These are phyloP conservation scores for Vesta saturnalis DNA, from an alignment of 2,888 invertebrate genomes.

Conservation along the genomic window DNA sequence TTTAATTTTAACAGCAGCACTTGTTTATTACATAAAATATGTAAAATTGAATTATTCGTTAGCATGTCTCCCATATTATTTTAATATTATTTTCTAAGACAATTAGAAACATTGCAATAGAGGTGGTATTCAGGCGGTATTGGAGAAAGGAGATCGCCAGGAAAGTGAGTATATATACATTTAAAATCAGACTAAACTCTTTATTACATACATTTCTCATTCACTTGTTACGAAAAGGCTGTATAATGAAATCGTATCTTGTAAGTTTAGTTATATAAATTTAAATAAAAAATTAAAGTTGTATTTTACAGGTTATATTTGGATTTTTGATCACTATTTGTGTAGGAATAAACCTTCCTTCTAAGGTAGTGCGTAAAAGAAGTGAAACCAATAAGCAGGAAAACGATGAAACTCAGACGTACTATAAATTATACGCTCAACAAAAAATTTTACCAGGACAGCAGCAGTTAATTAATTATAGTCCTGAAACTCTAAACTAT, in stretches of 20 bases:
- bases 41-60: too few relatives aligned
- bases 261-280: slow-evolving; percentile 50
- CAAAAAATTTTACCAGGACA: slow-evolving; percentile 25
- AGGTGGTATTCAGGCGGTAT: slow-evolving; percentile 43
- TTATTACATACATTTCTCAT: slow-evolving; percentile 50
- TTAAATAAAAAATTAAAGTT: not conserved
- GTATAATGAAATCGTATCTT: slow-evolving; percentile 53
- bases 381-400: slow-evolving; percentile 34
- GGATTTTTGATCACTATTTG: slow-evolving; percentile 6
- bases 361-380: slow-evolving; percentile 13
- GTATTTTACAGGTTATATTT: slow-evolving; percentile 9
- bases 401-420: slow-evolving; percentile 37
- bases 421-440: slow-evolving; percentile 21
- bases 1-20: too few relatives aligned
- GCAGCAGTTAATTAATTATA: slow-evolving; percentile 10
- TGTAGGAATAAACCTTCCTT: slow-evolving; percentile 1
- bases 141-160: slow-evolving; percentile 59
- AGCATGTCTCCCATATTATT: too few relatives aligned
- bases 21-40: too few relatives aligned
- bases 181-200: slow-evolving; percentile 50
- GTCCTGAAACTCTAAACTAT: slow-evolving; percentile 21
- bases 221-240: slow-evolving; percentile 43
- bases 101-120: slow-evolving; percentile 24
- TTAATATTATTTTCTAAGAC: slow-evolving; percentile 24
- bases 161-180: slow-evolving; percentile 56